Evolutionary conservation across 2,113 vertebrate genomes (phyloP), one percentile per base, ranked within the genome.

Genomic region (Hyperoodon ampullatus): DNA sequence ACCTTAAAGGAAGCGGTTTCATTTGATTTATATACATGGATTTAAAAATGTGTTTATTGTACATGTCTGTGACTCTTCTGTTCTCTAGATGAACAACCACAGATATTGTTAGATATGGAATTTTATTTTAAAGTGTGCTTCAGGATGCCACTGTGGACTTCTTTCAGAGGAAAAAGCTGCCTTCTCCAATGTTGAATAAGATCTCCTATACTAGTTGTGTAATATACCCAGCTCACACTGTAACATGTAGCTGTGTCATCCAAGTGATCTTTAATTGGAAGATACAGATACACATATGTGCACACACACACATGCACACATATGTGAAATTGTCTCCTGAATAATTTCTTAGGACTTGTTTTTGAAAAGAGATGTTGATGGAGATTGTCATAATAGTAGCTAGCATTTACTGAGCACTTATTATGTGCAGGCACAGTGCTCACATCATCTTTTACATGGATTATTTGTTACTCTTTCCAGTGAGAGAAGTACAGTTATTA

Each of bases 1-100:
- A 97, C 96, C 96, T 98, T 99, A 98, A 98, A 98, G 97, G 97
- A 98, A 98, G 93, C 98, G 97, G 96, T 98, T 98, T 98, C 96
- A 94, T 98, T 98, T 98, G 97, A 98, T 99, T 98, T 98, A 97
- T 98, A 89, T 98, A 98, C 96, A 92, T 98, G 97, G 97, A 97
- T 98, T 96, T 94, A 97, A 98, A 98, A 98, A 97, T 97, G 94
- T 98, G 94, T 98, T 66, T 98, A 96, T 61, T 96, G 96, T 98
- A 95, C 91, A 47, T 98, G 98, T 98, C 95, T 97, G 88, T 98
- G 96, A 97, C 90, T 98, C 98, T 98, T 98, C 92, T 97, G 30
- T 82, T 82, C n/a, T 87, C 63, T 95, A 97, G 95, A 97, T 97
- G 97, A 98, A 97, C 80, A 98, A 74, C 91, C 96, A 98, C 84